phyloP scores from a whole-genome alignment of 2,888 invertebrate genomes.

The Diarsia dahlii region DNA sequence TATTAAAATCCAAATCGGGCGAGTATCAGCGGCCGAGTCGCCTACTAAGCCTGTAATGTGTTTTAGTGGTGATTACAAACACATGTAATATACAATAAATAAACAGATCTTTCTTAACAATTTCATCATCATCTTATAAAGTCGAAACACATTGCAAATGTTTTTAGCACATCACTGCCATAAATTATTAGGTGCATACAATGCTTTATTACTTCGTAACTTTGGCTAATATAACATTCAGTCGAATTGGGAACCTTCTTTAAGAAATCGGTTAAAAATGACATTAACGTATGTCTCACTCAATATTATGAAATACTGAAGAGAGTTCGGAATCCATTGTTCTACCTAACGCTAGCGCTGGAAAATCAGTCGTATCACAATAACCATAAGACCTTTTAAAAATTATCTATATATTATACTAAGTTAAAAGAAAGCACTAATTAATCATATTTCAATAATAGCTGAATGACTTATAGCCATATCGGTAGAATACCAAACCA shows the following conservation, averaged over 20 bases:
- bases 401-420: background rate
- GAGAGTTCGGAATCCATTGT: conserved; percentile 46
- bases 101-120: conserved; percentile 48
- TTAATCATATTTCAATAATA: conserved; percentile 33
- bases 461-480: conserved; percentile 39
- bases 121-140: conserved; percentile 49
- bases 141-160: conserved; percentile 34
- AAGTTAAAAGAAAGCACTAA: conserved; percentile 59
- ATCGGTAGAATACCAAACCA: conserved; percentile 64
- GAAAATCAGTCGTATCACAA: conserved; percentile 42
- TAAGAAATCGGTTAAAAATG: background rate
- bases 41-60: too few relatives aligned
- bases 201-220: conserved; percentile 26
- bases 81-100: conserved; percentile 20
- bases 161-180: conserved; percentile 45
- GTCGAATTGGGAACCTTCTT: background rate
- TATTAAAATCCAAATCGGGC: too few relatives aligned
- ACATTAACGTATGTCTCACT: conserved; percentile 35
- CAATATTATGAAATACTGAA: conserved; percentile 19
- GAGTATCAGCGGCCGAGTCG: too few relatives aligned
- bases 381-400: conserved; percentile 26
- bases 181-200: conserved; percentile 28
- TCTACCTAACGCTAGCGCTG: background rate
- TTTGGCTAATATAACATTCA: background rate
- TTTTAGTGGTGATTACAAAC: conserved; percentile 44